Evolutionary conservation across 2,888 invertebrate species (phyloP).

Genomic region (Amblyjoppa fuscipennis): DNA sequence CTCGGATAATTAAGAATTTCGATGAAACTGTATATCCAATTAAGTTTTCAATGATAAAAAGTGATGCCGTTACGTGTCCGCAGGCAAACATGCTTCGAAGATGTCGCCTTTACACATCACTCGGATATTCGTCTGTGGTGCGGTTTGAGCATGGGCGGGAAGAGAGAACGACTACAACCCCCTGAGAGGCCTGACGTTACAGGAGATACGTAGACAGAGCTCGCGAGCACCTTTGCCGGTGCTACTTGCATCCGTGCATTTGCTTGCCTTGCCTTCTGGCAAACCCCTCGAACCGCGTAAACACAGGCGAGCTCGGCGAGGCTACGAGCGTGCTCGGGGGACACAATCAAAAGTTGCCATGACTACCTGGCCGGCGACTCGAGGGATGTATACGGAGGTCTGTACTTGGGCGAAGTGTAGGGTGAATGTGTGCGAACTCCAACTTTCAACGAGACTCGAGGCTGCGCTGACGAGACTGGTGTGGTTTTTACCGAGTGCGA

Average conservation of each 20-base stretch:
- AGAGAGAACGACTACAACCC: constrained; percentile 18
- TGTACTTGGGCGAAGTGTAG: constrained; percentile 26
- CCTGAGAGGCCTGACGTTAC: not conserved
- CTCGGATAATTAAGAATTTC: not conserved
- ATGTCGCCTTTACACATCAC: not conserved
- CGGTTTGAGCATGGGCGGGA: not conserved
- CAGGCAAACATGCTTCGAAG: constrained; percentile 2
- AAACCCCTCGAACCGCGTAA: constrained; percentile 67
- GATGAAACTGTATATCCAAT: not conserved
- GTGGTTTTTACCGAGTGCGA: constrained; percentile 50
- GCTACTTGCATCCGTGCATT: constrained; percentile 69
- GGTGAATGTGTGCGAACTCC: not conserved
- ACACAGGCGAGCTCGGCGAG: constrained; percentile 65
- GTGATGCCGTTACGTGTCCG: not conserved
- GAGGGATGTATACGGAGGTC: constrained; percentile 20
- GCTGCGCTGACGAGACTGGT: constrained; percentile 30
- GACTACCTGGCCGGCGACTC: constrained; percentile 73
- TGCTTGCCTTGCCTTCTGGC: constrained; percentile 63
- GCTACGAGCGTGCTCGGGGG: constrained; percentile 69
- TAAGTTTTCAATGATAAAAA: not conserved
- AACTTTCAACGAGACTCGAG: not conserved
- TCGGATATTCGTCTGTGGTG: constrained; percentile 15
- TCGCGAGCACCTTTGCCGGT: constrained; percentile 48
- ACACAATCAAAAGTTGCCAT: constrained; percentile 83
- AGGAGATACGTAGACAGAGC: constrained; percentile 11